Conservation (phyloP, 2,888 invertebrate species). For the Apamea monoglypha region DNA sequence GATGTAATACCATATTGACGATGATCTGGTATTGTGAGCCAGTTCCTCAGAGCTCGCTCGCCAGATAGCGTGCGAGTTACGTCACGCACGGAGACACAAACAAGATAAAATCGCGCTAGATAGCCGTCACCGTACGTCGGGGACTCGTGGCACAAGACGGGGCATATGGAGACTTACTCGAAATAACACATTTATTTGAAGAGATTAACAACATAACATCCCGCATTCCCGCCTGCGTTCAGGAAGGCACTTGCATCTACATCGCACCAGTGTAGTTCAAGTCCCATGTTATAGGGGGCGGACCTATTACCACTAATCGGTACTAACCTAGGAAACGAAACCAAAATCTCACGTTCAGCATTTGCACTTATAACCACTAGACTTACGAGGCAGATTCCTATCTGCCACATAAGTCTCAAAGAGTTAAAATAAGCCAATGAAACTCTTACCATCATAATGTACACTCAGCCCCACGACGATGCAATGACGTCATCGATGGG, state of each 20-base stretch:
- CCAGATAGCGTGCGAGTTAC: neutral
- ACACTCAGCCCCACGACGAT: neutral
- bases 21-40: too few relatives aligned
- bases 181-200: neutral
- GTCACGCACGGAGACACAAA: neutral
- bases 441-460: neutral
- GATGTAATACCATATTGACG: neutral
- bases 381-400: neutral
- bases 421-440: neutral
- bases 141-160: neutral
- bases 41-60: neutral
- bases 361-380: neutral
- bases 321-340: neutral
- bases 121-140: neutral
- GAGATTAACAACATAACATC: neutral
- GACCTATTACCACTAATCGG: neutral
- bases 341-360: neutral
- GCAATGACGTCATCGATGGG: neutral
- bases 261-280: neutral
- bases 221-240: neutral
- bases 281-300: neutral
- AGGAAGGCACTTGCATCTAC: neutral
- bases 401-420: neutral
- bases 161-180: neutral
- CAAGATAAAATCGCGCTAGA: neutral